Percentiles rank a stretch among this genome's conserved stretches.
Conservation (phyloP, 1,140 invertebrate species). For the Drosophila rhopaloa region DNA sequence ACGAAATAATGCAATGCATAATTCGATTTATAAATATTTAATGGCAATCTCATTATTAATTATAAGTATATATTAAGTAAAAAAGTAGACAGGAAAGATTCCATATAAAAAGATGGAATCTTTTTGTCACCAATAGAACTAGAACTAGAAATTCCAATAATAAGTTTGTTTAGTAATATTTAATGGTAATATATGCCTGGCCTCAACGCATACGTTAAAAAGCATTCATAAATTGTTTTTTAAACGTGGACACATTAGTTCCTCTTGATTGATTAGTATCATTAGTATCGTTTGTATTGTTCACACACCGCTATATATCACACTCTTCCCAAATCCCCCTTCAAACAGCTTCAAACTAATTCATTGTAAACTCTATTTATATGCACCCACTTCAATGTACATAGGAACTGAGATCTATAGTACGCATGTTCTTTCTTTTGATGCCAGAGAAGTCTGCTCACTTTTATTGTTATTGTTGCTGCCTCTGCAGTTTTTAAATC, state of each 20-base stretch:
- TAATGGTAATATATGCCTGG: too few relatives aligned
- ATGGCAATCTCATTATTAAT: too few relatives aligned
- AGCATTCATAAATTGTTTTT: not conserved
- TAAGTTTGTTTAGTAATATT: too few relatives aligned
- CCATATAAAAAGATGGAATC: too few relatives aligned
- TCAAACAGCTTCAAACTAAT: not conserved
- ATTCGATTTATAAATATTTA: too few relatives aligned
- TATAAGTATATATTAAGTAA: too few relatives aligned
- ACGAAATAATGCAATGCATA: too few relatives aligned
- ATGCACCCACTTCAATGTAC: conserved; percentile 23
- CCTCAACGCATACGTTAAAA: not conserved
- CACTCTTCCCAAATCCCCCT: not conserved
- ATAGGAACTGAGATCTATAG: not conserved
- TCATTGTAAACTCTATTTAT: conserved; percentile 19
- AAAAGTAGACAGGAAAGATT: too few relatives aligned
- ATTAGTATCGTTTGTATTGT: not conserved
- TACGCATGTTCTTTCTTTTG: not conserved
- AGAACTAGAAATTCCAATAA: too few relatives aligned
- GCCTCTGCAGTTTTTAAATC: conserved; percentile 34
- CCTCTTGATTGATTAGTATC: too few relatives aligned
- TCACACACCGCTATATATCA: conserved; percentile 8
- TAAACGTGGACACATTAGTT: not conserved
- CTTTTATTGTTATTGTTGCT: conserved; percentile 32
- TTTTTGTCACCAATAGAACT: too few relatives aligned
- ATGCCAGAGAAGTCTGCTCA: not conserved